Evolutionary conservation across 1,140 invertebrate species (phyloP).

Genomic region (Caenorhabditis briggsae): DNA sequence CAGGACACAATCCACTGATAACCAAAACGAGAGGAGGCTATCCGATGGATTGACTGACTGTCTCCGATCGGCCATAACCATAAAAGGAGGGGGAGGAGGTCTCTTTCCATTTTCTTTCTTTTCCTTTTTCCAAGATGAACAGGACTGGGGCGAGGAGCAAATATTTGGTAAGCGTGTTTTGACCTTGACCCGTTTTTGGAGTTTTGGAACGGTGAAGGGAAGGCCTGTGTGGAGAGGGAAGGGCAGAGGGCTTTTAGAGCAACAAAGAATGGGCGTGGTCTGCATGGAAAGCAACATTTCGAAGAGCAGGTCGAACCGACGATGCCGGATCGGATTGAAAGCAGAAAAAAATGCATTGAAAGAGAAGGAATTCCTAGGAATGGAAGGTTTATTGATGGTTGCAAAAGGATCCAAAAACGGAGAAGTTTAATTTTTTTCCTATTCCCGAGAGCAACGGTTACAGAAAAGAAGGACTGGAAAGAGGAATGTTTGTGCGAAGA

Average conservation of each 20-base stretch:
- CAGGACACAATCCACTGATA: slow-evolving; percentile 40
- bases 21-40: slow-evolving; percentile 30
- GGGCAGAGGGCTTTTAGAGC: slow-evolving; percentile 19
- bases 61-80: background rate
- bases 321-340: slow-evolving; percentile 1
- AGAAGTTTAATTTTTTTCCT: background rate
- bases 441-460: background rate
- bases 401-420: background rate
- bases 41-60: slow-evolving; percentile 49
- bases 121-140: slow-evolving; percentile 41
- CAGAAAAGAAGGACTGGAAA: background rate
- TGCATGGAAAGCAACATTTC: slow-evolving; percentile 46
- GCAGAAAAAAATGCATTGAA: background rate
- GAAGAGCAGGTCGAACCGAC: background rate
- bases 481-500: background rate
- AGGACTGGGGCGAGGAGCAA: slow-evolving; percentile 51
- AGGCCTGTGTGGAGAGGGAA: background rate
- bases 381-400: too few relatives aligned
- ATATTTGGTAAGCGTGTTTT: slow-evolving; percentile 56
- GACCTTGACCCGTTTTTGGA: slow-evolving; percentile 25
- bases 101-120: slow-evolving; percentile 7
- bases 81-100: slow-evolving; percentile 5
- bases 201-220: slow-evolving; percentile 31
- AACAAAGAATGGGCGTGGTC: slow-evolving; percentile 16
- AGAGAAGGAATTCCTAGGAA: background rate